phyloP scores from a whole-genome alignment of 2,888 invertebrate species.

The Gryllus longicercus region DNA sequence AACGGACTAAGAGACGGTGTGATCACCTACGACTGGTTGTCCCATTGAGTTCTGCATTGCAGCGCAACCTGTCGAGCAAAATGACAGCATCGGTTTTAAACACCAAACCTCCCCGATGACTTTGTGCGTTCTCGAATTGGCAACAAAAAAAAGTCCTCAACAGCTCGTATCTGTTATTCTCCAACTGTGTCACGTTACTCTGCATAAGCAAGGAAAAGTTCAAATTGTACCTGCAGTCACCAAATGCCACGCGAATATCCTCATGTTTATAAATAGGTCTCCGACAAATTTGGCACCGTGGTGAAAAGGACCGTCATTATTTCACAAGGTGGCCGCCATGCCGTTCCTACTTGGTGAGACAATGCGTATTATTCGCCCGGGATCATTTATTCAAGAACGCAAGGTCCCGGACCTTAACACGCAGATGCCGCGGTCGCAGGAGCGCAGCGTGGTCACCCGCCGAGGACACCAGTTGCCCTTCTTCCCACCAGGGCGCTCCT shows the following conservation, averaged over 20 bases:
- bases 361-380: constrained; percentile 17
- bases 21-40: too few species aligned
- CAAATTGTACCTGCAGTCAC: constrained; percentile 8
- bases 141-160: neutral
- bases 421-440: neutral
- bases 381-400: constrained; percentile 5
- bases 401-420: neutral
- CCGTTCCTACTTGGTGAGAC: neutral
- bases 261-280: constrained; percentile 10
- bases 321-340: neutral
- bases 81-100: too few species aligned
- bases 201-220: neutral
- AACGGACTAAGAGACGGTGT: too few species aligned
- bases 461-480: too few species aligned
- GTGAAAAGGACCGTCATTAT: constrained; percentile 17
- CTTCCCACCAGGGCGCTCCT: too few species aligned
- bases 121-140: too few species aligned
- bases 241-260: neutral
- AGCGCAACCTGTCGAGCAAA: too few species aligned
- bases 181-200: neutral
- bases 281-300: constrained; percentile 2
- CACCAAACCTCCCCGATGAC: too few species aligned
- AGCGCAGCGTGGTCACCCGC: too few species aligned
- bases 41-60: too few species aligned
- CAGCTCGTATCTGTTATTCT: neutral